These are phyloP conservation scores for Trematomus loennbergii DNA, from an alignment of 2,113 vertebrate species.

Conservation along the genomic window DNA sequence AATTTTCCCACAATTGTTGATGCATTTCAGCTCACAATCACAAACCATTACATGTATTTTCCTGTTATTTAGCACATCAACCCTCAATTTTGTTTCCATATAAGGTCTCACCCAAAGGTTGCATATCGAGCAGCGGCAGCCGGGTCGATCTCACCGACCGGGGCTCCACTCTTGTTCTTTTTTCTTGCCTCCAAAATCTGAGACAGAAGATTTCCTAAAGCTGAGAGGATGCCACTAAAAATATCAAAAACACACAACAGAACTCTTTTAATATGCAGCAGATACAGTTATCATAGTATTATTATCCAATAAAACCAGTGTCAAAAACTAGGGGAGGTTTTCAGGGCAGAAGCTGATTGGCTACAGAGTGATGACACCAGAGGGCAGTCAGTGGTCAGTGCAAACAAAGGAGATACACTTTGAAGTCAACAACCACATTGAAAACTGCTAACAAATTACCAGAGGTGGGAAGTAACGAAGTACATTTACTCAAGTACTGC, in stretches of 20 bases:
- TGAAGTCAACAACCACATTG: neutral
- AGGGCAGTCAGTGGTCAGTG: neutral
- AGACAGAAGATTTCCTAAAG: slow-evolving; percentile 89
- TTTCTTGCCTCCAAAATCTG: slow-evolving; percentile 84
- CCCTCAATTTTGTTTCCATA: neutral
- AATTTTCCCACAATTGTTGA: too few relatives aligned
- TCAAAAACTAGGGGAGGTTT: slow-evolving; percentile 38
- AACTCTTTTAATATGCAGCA: neutral
- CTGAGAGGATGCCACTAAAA: slow-evolving; percentile 88
- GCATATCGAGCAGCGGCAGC: slow-evolving; percentile 85
- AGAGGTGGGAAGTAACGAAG: too few relatives aligned
- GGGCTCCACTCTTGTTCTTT: slow-evolving; percentile 70
- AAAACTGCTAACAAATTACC: neutral
- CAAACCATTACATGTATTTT: neutral
- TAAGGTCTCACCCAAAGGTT: slow-evolving; percentile 84
- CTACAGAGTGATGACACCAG: neutral
- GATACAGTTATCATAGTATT: neutral
- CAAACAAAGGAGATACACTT: slow-evolving; percentile 12
- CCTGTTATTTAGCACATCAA: neutral
- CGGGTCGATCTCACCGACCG: slow-evolving; percentile 71
- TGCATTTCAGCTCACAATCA: too few relatives aligned
- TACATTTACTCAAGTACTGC: too few relatives aligned
- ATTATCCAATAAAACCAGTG: neutral
- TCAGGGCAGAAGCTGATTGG: slow-evolving; percentile 66
- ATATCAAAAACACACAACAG: slow-evolving; percentile 3